Evolutionary conservation across 2,888 invertebrate species (phyloP).

Genomic region (Elysia crispata): DNA sequence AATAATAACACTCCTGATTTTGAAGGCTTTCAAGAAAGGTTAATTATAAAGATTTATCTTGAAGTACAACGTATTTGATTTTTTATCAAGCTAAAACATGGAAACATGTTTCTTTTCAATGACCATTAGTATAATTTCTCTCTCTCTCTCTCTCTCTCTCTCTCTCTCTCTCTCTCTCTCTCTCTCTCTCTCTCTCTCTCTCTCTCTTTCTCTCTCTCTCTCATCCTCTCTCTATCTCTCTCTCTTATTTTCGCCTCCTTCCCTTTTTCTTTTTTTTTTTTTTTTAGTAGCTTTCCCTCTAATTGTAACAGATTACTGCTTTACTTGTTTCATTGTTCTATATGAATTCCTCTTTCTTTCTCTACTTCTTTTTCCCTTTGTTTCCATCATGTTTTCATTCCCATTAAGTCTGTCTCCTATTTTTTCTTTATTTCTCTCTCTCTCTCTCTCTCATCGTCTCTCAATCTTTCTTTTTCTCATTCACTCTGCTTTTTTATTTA

Average conservation of each 20-base stretch:
- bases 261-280: not conserved
- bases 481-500: not conserved
- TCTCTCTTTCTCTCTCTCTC: not conserved
- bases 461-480: not conserved
- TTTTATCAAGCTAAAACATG: no score
- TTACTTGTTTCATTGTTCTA: not conserved
- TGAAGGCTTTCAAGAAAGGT: no score
- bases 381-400: no score
- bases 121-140: not conserved
- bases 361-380: not conserved
- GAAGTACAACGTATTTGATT: not conserved
- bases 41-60: no score
- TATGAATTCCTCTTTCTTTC: not conserved
- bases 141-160: not conserved
- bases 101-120: no score
- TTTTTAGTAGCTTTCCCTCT: not conserved
- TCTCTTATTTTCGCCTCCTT: not conserved
- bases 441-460: not conserved
- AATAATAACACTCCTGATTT: no score
- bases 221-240: not conserved
- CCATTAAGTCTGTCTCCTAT: no score
- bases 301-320: not conserved
- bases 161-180: not conserved
- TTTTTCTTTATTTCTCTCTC: not conserved
- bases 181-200: not conserved